These are phyloP conservation scores for Cheilosia pagana DNA, from an alignment of 2,888 invertebrate genomes.

Conservation along the genomic window DNA sequence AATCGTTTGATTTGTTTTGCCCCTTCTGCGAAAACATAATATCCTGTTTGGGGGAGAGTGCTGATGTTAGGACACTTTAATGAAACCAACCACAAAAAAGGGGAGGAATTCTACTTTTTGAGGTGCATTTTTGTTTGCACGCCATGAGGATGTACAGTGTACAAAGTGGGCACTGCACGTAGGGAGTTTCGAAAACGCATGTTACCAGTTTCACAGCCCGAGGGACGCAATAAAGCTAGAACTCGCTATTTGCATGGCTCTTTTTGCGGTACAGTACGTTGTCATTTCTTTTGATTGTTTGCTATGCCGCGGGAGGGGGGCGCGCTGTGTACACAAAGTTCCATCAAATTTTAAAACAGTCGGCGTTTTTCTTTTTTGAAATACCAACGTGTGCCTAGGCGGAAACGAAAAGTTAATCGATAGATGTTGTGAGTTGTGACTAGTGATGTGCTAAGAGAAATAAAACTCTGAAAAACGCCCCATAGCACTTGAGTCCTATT, in stretches of 20 bases:
- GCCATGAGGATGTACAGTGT: constrained; percentile 13
- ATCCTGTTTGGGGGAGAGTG: constrained; percentile 19
- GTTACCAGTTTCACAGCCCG: constrained; percentile 26
- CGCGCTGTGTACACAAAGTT: not conserved
- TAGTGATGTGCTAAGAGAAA: no score
- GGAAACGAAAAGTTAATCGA: not conserved
- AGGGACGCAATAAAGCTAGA: constrained; percentile 67
- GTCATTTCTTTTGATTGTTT: constrained; percentile 22
- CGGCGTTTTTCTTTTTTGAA: not conserved
- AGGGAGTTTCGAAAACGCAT: constrained; percentile 30
- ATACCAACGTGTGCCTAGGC: not conserved
- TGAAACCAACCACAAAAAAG: constrained; percentile 28
- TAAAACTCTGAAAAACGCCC: no score
- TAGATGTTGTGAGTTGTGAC: no score
- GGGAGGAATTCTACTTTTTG: constrained; percentile 2
- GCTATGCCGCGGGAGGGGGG: not conserved
- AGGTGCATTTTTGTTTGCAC: constrained; percentile 9
- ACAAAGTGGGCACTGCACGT: constrained; percentile 45
- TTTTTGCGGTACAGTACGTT: constrained; percentile 16
- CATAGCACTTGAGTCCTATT: no score
- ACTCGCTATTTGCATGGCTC: constrained; percentile 35
- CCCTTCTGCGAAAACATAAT: constrained; percentile 13
- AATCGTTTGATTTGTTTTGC: not conserved
- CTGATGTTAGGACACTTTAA: constrained; percentile 8
- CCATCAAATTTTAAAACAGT: not conserved